phyloP scores from a whole-genome alignment of 2,888 invertebrate species.

The Pandemis cinnamomeana region DNA sequence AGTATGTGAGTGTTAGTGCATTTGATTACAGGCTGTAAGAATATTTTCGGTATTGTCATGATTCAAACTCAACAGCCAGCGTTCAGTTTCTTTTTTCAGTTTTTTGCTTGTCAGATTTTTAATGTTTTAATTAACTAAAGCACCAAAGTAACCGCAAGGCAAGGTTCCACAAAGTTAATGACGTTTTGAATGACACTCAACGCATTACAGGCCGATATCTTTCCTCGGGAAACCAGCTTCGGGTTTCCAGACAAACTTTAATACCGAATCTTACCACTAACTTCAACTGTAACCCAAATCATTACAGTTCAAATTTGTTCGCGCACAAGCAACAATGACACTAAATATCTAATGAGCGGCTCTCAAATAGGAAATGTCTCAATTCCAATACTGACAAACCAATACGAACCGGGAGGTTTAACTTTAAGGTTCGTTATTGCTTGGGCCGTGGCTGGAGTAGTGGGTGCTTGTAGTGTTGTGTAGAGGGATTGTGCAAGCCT shows the following conservation, averaged over 20 bases:
- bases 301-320: constrained; percentile 44
- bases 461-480: constrained; percentile 63
- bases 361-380: constrained; percentile 63
- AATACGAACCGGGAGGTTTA: constrained; percentile 45
- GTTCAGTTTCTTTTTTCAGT: too few relatives aligned
- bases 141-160: constrained; percentile 44
- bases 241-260: constrained; percentile 62
- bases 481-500: constrained; percentile 76
- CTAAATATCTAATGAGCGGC: constrained; percentile 79
- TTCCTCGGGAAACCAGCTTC: constrained; percentile 68
- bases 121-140: constrained; percentile 18
- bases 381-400: constrained; percentile 48
- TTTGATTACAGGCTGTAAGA: too few relatives aligned
- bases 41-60: too few relatives aligned
- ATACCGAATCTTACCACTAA: constrained; percentile 45
- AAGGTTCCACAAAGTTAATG: constrained; percentile 72
- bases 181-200: constrained; percentile 80
- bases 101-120: too few relatives aligned
- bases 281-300: constrained; percentile 43
- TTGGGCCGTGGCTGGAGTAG: constrained; percentile 44
- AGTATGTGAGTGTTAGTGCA: too few relatives aligned
- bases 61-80: too few relatives aligned
- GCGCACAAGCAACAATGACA: constrained; percentile 57
- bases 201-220: constrained; percentile 80
- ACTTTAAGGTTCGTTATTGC: constrained; percentile 54